phyloP scores from a whole-genome alignment of 2,888 invertebrate genomes.

The Drosophila borborema region DNA sequence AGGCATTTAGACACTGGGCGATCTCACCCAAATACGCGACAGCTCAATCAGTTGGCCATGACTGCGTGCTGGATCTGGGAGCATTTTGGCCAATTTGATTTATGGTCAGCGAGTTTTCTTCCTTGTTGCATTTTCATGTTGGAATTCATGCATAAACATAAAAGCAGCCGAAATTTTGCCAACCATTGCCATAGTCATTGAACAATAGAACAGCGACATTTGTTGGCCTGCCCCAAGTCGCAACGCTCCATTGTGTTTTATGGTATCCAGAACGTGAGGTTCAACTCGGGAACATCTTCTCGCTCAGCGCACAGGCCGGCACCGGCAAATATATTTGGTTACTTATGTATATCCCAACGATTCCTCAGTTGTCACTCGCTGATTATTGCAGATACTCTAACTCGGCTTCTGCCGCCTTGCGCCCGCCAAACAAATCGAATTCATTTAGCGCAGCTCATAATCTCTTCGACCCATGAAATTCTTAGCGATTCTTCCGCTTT shows the following conservation, averaged over 20 bases:
- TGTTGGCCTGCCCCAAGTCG: conserved; percentile 32
- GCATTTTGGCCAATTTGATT: conserved; percentile 72
- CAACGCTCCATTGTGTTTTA: conserved; percentile 76
- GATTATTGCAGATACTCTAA: conserved; percentile 19
- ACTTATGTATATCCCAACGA: conserved; percentile 25
- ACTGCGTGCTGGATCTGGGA: conserved; percentile 63
- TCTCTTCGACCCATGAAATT: conserved; percentile 44
- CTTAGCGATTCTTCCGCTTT: conserved; percentile 42
- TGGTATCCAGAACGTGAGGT: conserved; percentile 73
- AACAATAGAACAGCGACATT: conserved; percentile 72
- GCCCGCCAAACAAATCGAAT: conserved; percentile 55
- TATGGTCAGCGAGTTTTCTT: conserved; percentile 67
- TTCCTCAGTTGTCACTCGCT: conserved; percentile 55
- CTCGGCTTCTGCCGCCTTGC: background rate
- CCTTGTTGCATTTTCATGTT: conserved; percentile 76
- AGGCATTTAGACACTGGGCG: conserved; percentile 68
- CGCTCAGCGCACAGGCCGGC: conserved; percentile 13
- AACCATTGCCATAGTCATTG: conserved; percentile 57
- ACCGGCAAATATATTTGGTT: conserved; percentile 25
- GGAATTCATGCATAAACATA: conserved; percentile 79
- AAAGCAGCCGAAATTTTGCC: conserved; percentile 73
- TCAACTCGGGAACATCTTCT: conserved; percentile 62
- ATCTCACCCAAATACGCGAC: conserved; percentile 78
- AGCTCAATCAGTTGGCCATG: conserved; percentile 80
- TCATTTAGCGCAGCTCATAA: conserved; percentile 53